phyloP scores from a whole-genome alignment of 1,140 invertebrate genomes.

The Atta cephalotes region DNA sequence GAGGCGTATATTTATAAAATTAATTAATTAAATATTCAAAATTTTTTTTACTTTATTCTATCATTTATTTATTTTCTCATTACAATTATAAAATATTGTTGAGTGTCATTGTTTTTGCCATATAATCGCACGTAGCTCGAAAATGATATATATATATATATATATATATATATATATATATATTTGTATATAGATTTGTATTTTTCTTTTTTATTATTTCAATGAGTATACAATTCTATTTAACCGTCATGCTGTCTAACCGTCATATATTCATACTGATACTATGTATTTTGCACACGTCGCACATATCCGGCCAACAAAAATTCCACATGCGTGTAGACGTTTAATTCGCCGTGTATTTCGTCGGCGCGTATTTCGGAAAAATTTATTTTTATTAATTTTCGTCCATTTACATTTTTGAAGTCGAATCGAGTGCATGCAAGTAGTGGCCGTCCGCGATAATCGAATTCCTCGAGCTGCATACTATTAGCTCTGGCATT shows the following conservation, averaged over 20 bases:
- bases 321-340: slow-evolving; percentile 54
- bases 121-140: neutral
- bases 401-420: slow-evolving; percentile 60
- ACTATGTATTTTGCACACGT: slow-evolving; percentile 56
- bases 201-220: slow-evolving; percentile 34
- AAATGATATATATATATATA: neutral
- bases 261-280: slow-evolving; percentile 13
- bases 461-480: slow-evolving; percentile 52
- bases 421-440: slow-evolving; percentile 26
- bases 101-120: neutral
- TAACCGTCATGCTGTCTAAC: neutral
- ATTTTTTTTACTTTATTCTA: neutral
- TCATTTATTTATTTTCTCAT: neutral
- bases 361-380: slow-evolving; percentile 1
- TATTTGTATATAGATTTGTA: neutral
- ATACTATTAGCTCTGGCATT: slow-evolving; percentile 52
- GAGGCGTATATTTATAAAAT: neutral
- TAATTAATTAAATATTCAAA: neutral
- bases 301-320: slow-evolving; percentile 14
- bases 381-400: slow-evolving; percentile 64
- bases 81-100: neutral
- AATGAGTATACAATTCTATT: slow-evolving; percentile 28
- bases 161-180: neutral
- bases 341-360: slow-evolving; percentile 41
- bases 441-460: slow-evolving; percentile 14